A percentile compares a stretch with the other conserved stretches of the same genome.
phyloP scores from a whole-genome alignment of 2,113 vertebrate genomes.

The Calidris pygmaea region DNA sequence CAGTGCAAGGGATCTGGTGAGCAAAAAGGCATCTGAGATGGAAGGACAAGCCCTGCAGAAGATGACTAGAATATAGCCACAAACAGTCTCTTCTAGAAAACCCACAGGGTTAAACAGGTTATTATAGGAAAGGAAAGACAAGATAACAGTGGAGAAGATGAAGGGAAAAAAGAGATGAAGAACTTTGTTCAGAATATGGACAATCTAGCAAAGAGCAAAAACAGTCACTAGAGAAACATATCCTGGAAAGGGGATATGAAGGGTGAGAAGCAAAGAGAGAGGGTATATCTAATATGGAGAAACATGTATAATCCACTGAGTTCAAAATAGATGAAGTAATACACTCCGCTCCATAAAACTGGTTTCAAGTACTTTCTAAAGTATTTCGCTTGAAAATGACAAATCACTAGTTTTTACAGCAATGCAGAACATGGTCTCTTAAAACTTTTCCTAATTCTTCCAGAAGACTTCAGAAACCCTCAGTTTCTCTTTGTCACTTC shows the following conservation, averaged over 20 bases:
- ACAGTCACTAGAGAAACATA: neutral
- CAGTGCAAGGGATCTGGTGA: neutral
- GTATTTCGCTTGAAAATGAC: neutral
- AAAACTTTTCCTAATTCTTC: neutral
- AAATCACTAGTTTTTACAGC: neutral
- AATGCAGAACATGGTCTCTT: neutral
- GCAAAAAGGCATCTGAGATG: neutral
- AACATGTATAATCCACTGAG: neutral
- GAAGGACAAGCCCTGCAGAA: neutral
- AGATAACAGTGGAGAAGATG: neutral
- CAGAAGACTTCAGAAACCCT: neutral
- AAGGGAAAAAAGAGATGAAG: neutral
- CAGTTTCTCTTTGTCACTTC: neutral
- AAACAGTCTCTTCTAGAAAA: neutral
- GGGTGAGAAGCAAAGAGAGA: neutral
- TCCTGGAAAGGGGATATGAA: neutral
- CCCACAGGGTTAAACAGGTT: neutral
- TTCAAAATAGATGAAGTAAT: neutral
- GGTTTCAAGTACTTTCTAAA: neutral
- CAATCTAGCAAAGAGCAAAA: neutral
- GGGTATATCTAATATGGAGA: neutral
- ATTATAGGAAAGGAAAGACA: neutral
- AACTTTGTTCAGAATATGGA: neutral
- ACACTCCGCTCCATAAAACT: neutral
- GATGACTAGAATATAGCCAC: neutral